These are phyloP conservation scores for Podarcis raffonei DNA, from an alignment of 2,113 vertebrate species.

Conservation along the genomic window DNA sequence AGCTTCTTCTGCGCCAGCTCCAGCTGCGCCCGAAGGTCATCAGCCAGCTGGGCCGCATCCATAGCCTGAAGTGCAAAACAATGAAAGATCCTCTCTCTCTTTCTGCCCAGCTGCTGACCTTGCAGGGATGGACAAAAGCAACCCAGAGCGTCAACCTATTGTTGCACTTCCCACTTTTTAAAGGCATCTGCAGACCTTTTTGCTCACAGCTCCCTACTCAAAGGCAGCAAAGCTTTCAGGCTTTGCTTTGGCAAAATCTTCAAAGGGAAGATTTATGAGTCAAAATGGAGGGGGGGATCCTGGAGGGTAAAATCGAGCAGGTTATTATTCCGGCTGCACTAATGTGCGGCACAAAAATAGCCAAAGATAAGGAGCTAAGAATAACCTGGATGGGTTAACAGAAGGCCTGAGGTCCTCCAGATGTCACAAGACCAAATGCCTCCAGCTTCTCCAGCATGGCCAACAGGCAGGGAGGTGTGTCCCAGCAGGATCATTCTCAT, in stretches of 20 bases:
- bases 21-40: constrained; percentile 89
- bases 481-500: background rate
- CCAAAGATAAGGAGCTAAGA: background rate
- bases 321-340: background rate
- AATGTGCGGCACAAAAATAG: background rate
- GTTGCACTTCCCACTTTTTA: background rate
- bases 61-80: constrained; percentile 78
- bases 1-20: constrained; percentile 92
- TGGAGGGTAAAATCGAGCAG: background rate
- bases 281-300: background rate
- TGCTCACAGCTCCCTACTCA: background rate
- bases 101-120: background rate
- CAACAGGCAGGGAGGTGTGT: background rate
- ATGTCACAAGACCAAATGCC: background rate
- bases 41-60: constrained; percentile 89
- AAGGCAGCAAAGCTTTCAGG: background rate
- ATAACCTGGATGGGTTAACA: background rate
- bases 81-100: background rate
- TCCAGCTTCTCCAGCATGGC: background rate
- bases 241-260: background rate
- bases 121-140: background rate
- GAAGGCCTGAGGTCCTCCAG: background rate
- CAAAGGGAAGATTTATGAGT: background rate
- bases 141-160: background rate
- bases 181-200: background rate